Evolutionary conservation across 2,888 invertebrate species (phyloP), one percentile per base, ranked within the genome.

Genomic region (Prosapia bicincta): DNA sequence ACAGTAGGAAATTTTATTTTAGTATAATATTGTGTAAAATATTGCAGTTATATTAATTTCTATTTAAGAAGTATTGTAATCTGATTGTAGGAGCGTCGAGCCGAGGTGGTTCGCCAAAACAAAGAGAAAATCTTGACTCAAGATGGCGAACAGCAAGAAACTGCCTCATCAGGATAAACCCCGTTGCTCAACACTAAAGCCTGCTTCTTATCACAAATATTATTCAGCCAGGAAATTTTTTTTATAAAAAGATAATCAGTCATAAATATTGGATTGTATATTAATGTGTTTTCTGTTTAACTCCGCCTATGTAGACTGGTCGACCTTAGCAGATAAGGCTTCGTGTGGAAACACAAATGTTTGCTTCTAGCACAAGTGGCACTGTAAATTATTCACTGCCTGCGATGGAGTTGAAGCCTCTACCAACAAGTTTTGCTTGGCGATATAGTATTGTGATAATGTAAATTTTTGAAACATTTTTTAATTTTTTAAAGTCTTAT

Each of bases 31-130:
- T n/a, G n/a, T n/a, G n/a, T n/a, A n/a, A n/a, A n/a, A n/a, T n/a
- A n/a, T n/a, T n/a, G n/a, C n/a, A n/a, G n/a, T n/a, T 69, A 43
- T 76, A 30, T 74, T 69, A 43, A 72, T 68, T 66, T 28, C 75
- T 74, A 28, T 43, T 24, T 71, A 25, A 76, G 68, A n/a, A n/a
- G n/a, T n/a, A n/a, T n/a, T n/a, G n/a, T n/a, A n/a, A n/a, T n/a
- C n/a, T 69, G 26, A 73, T 75, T 82, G 72, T 88, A 97, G 97
- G 96, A 96, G 87, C 93, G 93, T 83, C 95, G 95, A 84, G 95
- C 95, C 71, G 96, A 96, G 86, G 86, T 93, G 82, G 96, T 97
- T 82, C 93, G 96, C 83, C 95, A 94, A 88, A 97, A 96, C 86
- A 96, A 96, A 87, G 92, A 90, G 83, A 90, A 90, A 79, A 87